Evolutionary conservation across 1,140 invertebrate species (phyloP).

Genomic region (Saxidomus purpurata): DNA sequence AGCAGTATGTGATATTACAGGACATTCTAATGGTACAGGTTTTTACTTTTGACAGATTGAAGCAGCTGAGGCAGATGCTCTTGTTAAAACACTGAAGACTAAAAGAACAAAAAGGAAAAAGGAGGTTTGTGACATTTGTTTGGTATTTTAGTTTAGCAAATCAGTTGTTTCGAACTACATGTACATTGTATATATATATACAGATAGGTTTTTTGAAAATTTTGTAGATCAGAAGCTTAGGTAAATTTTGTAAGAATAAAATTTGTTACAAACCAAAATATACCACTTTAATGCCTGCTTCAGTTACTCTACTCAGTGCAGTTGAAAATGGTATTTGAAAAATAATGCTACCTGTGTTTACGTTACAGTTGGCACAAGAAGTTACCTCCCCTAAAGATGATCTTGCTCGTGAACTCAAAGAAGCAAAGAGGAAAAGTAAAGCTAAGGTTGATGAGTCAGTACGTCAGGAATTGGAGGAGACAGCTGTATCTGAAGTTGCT

Average conservation of each 20-base stretch:
- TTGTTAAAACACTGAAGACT: conserved; percentile 72
- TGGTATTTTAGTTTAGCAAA: no score
- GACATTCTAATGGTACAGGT: no score
- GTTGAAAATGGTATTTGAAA: no score
- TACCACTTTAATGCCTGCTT: no score
- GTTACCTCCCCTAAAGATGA: conserved; percentile 76
- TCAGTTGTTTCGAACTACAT: no score
- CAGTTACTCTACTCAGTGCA: no score
- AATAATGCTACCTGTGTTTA: background rate
- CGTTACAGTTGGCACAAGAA: conserved; percentile 39
- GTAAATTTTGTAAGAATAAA: no score
- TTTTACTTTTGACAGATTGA: conserved; percentile 47
- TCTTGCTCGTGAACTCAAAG: conserved; percentile 72
- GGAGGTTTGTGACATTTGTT: conserved; percentile 65
- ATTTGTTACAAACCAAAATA: no score
- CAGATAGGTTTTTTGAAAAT: no score
- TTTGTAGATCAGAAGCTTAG: no score
- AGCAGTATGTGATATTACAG: no score
- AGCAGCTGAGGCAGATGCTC: conserved; percentile 68
- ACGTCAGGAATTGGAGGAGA: conserved; percentile 50
- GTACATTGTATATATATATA: no score
- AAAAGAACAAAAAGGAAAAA: conserved; percentile 68
- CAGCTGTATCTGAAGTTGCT: conserved; percentile 50
- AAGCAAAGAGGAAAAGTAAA: conserved; percentile 73
- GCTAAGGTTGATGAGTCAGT: conserved; percentile 75